Base-by-base conservation (phyloP, 1,140 invertebrate genomes). In the Monochamus saltuarius region DNA sequence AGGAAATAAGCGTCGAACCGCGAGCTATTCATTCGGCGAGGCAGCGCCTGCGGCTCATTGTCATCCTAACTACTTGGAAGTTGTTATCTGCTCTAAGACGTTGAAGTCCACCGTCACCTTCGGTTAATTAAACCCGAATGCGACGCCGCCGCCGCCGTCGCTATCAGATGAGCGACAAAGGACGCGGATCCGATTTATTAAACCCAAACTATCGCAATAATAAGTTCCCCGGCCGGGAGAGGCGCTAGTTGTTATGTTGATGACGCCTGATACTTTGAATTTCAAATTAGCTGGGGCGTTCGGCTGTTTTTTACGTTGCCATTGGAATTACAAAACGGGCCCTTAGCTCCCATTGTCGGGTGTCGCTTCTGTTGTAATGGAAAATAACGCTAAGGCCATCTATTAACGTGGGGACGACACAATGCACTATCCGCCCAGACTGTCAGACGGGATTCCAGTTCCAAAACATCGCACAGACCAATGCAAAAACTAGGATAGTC, bases 81-180 rank as follows among this genome's bases (percentile, higher is more conserved):
- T 64, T 65, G 62, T 65, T 65, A 65, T 65, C 62, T 60, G 49
- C 38, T 56, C 59, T 65, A 57, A 65, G 58, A 65, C 57, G 62
- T 49, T 49, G 62, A 61, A 54, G 59, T 60, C 62, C 59, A 65
- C 58, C 58, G 62, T 59, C 62, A 65, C 62, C 62, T 65, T 59
- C 58, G 58, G 58, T 65, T 65, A 65, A 65, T 65, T 65, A 65
- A 65, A 65, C 62, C 58, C 62, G 52, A 61, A 60, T 61, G 59
- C 62, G 58, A 65, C 53, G 55, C 40, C 58, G 49, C 51, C 62
- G 22, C 22, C 22, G 22, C 22, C 22, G 22, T 29, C 22, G 22
- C 38, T 64, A 64, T 64, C 57, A 60, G 56, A 64, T 60, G 54
- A 52, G 43, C 51, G 56, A 58, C 56, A 58, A 58, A 58, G 51